Evolutionary conservation across 2,113 vertebrate species (phyloP), one percentile per base, ranked within the genome.

Genomic region (Platysternon megacephalum): DNA sequence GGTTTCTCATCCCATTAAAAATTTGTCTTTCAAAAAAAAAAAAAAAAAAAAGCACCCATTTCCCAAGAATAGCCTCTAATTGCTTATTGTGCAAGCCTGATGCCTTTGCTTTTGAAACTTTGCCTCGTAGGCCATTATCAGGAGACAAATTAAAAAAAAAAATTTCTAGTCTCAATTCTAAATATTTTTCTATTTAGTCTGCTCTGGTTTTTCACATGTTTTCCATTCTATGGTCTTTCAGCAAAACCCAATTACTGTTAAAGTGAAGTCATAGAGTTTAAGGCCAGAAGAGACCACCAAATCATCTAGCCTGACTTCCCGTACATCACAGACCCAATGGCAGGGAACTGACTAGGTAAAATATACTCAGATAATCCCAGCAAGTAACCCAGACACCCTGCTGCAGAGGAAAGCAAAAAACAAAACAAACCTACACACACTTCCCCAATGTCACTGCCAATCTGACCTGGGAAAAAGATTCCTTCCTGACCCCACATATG

Each of bases 111-210:
- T 19, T 65, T 86, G 56, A 65, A 95, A 53, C 1, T 22, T 79
- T 26, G n/a, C 35, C 76, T 81, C 24, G 2, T 21, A 44, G 53
- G 29, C 8, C 0, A 0, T 42, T 87, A 68, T 24, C 26, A 68
- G 14, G 78, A 89, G 46, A 61, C 3, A 92, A 65, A 48, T 2
- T 16, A 22, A 81, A 76, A 89, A 86, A 90, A 49, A 74, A 10
- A 9, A 53, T 49, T 79, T 4, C 11, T 53, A 74, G 8, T 53
- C 61, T 84, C 42, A 29, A 13, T 83, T 7, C 29, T 79, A 55
- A 91, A 42, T 2, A 48, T 28, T 65, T 65, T 65, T 35, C 29
- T 65, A 35, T 65, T n/a, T 85, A 6, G 79, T 93, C 84, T 55
- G 3, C 79, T 89, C 87, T 74, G 49, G 8, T 46, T 91, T 87